These are phyloP conservation scores for Drosophila nigritarsus DNA, from an alignment of 2,888 invertebrate species.

Conservation along the genomic window DNA sequence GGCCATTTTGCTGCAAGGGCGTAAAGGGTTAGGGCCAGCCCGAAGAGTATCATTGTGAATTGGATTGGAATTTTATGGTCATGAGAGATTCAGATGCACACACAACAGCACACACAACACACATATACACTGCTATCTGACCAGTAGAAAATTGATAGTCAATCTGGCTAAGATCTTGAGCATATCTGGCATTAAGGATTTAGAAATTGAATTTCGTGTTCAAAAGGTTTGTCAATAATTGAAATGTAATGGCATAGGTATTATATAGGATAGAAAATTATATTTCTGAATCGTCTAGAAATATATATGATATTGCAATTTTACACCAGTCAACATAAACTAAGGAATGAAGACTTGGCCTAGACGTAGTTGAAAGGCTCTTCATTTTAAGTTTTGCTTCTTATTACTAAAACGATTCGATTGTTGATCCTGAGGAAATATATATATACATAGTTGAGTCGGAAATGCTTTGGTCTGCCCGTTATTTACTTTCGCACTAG, in stretches of 20 bases:
- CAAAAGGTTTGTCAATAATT: conserved; percentile 1
- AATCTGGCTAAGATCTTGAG: conserved; percentile 19
- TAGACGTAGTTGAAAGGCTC: background rate
- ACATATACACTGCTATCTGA: conserved; percentile 18
- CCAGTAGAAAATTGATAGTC: conserved; percentile 26
- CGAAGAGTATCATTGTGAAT: conserved; percentile 27
- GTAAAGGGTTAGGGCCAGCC: conserved; percentile 5
- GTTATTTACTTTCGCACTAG: too few relatives aligned
- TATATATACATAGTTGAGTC: too few relatives aligned
- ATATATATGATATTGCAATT: background rate
- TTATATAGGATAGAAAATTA: background rate
- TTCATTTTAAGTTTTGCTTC: background rate
- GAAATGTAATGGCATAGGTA: background rate
- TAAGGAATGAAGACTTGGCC: background rate
- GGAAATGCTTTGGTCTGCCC: too few relatives aligned
- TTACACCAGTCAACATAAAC: background rate
- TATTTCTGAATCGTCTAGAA: background rate
- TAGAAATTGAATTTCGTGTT: background rate
- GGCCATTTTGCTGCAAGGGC: background rate
- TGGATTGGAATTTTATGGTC: conserved; percentile 41
- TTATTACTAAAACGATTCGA: too few relatives aligned
- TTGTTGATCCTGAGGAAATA: too few relatives aligned
- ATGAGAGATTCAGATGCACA: conserved; percentile 15
- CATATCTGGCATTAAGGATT: conserved; percentile 2
- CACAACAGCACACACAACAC: conserved; percentile 15